Evolutionary conservation across 2,888 invertebrate species (phyloP).

Genomic region (Capitulum mitella): DNA sequence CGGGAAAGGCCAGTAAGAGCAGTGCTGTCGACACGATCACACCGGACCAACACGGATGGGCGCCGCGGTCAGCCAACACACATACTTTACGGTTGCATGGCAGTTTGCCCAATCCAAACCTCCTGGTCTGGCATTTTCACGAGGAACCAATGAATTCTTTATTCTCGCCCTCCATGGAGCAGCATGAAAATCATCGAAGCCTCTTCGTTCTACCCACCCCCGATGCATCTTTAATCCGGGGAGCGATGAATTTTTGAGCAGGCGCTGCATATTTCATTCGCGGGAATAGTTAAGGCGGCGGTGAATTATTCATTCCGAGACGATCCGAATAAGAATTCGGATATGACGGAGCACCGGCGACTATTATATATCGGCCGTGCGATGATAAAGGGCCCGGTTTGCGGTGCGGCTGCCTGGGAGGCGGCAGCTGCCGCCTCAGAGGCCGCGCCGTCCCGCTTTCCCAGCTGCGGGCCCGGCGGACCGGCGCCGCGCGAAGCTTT

Average conservation of each 20-base stretch:
- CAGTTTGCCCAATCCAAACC: conserved; percentile 19
- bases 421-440: background rate
- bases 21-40: too few species aligned
- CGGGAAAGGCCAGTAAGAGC: too few species aligned
- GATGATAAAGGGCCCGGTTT: background rate
- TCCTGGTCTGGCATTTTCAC: conserved; percentile 16
- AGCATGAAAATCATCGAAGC: conserved; percentile 23
- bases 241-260: conserved; percentile 4
- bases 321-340: conserved; percentile 19
- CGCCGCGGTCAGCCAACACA: too few species aligned
- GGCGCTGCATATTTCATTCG: conserved; percentile 16
- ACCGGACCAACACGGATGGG: too few species aligned
- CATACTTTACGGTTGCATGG: background rate
- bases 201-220: conserved; percentile 24
- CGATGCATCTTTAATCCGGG: conserved; percentile 23
- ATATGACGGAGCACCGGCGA: background rate
- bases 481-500: background rate
- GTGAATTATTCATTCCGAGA: background rate
- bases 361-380: background rate
- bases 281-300: conserved; percentile 18
- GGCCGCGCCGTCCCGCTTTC: too few species aligned
- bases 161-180: conserved; percentile 8
- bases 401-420: background rate
- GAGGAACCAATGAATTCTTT: conserved; percentile 20
- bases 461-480: too few species aligned